Conservation (phyloP, 2,888 invertebrate species). For the Leucoptera coffeella region DNA sequence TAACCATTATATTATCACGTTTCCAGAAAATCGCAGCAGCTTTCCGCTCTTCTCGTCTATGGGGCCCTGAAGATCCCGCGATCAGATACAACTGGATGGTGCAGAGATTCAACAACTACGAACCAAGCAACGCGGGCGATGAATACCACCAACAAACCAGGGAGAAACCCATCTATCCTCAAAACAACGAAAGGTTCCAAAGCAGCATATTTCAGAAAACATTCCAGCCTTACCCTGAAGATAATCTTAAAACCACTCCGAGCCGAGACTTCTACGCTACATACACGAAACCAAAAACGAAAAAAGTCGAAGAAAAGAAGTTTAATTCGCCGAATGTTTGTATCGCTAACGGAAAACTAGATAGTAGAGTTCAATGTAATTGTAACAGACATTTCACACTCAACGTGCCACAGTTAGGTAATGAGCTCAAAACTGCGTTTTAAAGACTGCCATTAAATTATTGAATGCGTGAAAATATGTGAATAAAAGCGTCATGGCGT, state of each 20-base stretch:
- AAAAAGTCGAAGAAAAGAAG: conserved; percentile 17
- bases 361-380: conserved; percentile 28
- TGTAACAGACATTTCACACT: conserved; percentile 42
- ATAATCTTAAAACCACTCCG: conserved; percentile 5
- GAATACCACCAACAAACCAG: conserved; percentile 21
- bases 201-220: conserved; percentile 11
- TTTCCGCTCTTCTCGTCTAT: conserved; percentile 33
- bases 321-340: conserved; percentile 38
- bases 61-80: conserved; percentile 45
- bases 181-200: conserved; percentile 17
- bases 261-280: conserved; percentile 15
- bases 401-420: conserved; percentile 31
- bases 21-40: conserved; percentile 37
- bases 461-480: too few species aligned
- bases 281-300: conserved; percentile 16
- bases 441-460: too few species aligned
- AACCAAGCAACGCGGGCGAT: conserved; percentile 20
- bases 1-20: too few species aligned
- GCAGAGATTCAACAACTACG: conserved; percentile 22
- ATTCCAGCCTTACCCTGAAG: conserved; percentile 12
- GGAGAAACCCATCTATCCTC: conserved; percentile 5
- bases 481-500: too few species aligned
- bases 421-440: conserved; percentile 32
- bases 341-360: conserved; percentile 28
- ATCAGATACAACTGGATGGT: conserved; percentile 44